Base-by-base conservation (phyloP, 2,113 vertebrate genomes). In the Smithornis capensis region DNA sequence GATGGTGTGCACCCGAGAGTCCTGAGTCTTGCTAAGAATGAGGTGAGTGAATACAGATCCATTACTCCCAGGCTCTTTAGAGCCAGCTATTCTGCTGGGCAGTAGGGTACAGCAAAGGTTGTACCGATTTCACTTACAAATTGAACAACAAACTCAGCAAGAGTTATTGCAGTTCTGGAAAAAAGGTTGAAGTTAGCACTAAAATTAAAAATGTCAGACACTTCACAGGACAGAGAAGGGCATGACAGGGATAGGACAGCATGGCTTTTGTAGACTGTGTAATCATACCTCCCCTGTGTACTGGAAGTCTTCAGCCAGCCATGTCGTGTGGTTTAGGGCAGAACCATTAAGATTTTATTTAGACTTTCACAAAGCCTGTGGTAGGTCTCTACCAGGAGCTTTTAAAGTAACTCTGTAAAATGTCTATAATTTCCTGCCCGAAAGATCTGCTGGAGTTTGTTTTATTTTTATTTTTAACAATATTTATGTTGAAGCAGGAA, bases 1-100 rank as follows among this genome's bases (percentile, higher is more conserved):
- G 96, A 96, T 97, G 96, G 92, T 85, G 16, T 68, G 56, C 69
- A 64, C 95, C 86, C 7, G 5, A 89, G 94, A 73, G 88, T 57
- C 83, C 88, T 2, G 40, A 44, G 52, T 78, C 68, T 92, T 70
- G 91, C 60, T 81, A 75, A 81, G 94, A 57, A 64, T 83, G 68
- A 70, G 83, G 64, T 40, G 91, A 77, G 67, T 59, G 76, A 81
- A 63, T 35, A 33, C 49, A 87, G 60, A 91, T 89, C 93, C 86
- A 33, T 92, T 62, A 57, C 35, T 50, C 16, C 33, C 67, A 35
- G 88, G 67, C 88, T 93, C 60, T 24, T 74, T 77, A 81, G 74
- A 90, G 44, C 33, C 50, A 63, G 83, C 50, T 65, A 10, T 90
- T 93, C 83, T 83, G 59, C 89, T 44, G 63, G 50, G 55, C 71